Evolutionary conservation across 2,797 vertebrate genomes (phyloP), one percentile per base, ranked within the genome.

Genomic region (Falco berigora): DNA sequence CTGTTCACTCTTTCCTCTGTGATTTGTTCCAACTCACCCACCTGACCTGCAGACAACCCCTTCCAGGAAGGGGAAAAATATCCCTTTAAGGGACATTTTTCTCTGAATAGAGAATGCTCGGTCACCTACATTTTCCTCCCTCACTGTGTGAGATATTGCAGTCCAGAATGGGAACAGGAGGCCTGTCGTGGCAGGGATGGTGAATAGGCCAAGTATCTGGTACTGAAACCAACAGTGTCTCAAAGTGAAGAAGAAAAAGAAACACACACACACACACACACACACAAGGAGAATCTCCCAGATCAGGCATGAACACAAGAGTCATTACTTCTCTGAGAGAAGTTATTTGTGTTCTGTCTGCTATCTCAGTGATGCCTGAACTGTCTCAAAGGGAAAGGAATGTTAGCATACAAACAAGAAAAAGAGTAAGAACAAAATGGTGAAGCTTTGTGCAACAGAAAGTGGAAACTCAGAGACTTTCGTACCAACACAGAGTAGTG

Each of bases 11-110:
- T 93, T 32, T 93, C 46, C 63, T 90, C 64, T 56, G 62, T 94
- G 88, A 92, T 84, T 94, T 86, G 83, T 69, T 84, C 52, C 84
- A 92, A 18, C 64, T 93, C 82, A 89, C 20, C 23, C 44, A 90
- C 40, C 23, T 94, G 77, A 95, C 84, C 95, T 59, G 58, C 55
- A 91, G 42, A 74, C 72, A 89, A 79, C 46, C 49, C 58, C 53
- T 80, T 78, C 30, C 63, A 89, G 79, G 34, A 91, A 58, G 12
- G 7, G 8, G 6, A 1, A 4, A 40, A 16, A 30, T 59, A 46
- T 52, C 40, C 61, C 19, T 86, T 83, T 59, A 58, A 78, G 80
- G 46, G 63, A 44, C 76, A 66, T 81, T 88, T 42, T 91, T 73
- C 55, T 82, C 36, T 79, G 44, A 74, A 83, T 17, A 94, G 47